phyloP scores from a whole-genome alignment of 2,113 vertebrate species.

The Cricetomys ansorgei region DNA sequence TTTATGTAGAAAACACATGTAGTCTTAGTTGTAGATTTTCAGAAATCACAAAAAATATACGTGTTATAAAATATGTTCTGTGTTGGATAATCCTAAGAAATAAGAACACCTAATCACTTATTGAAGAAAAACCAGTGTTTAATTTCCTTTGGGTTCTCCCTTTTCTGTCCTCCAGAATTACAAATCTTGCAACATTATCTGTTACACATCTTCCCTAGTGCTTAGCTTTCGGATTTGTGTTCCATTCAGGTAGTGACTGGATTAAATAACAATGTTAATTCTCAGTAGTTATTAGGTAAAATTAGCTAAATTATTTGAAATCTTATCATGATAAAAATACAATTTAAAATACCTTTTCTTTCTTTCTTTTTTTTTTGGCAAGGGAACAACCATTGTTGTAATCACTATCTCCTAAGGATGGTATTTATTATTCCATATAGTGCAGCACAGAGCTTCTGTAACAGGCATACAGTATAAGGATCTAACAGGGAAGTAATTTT shows the following conservation, averaged over 20 bases:
- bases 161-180: conserved; percentile 70
- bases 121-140: conserved; percentile 65
- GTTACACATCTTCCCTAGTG: conserved; percentile 64
- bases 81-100: conserved; percentile 61
- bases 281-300: conserved; percentile 77
- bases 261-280: conserved; percentile 82
- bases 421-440: conserved; percentile 66
- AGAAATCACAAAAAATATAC: conserved; percentile 39
- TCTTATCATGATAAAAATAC: conserved; percentile 75
- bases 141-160: conserved; percentile 75
- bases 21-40: conserved; percentile 28
- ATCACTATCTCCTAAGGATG: conserved; percentile 62
- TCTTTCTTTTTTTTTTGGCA: conserved; percentile 41
- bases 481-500: conserved; percentile 32
- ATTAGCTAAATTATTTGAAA: conserved; percentile 80
- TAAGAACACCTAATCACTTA: conserved; percentile 67
- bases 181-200: conserved; percentile 66
- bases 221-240: conserved; percentile 68
- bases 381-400: conserved; percentile 67
- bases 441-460: conserved; percentile 44
- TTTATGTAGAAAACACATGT: conserved; percentile 29
- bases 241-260: conserved; percentile 69
- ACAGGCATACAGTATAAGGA: conserved; percentile 1
- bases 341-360: conserved; percentile 71
- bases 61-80: conserved; percentile 55